Evolutionary conservation across 2,888 invertebrate genomes (phyloP), one percentile per base, ranked within the genome.

Genomic region (Aleiodes testaceus): DNA sequence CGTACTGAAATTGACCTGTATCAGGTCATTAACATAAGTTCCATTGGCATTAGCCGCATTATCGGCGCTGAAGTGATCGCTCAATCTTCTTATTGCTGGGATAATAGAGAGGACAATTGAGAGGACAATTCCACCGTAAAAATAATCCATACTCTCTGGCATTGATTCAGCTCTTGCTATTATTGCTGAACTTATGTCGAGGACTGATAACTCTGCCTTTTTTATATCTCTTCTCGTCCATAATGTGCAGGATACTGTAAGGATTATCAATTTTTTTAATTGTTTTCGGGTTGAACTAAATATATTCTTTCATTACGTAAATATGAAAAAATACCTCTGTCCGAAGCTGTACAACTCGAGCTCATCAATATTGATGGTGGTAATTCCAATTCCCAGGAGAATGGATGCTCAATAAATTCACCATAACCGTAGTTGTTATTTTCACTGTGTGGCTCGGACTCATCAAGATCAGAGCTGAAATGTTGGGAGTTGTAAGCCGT

Each of bases 101-200:
- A 93, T 89, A 68, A 92, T 81, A 6, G 92, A 90, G 16, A 93
- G 84, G 44, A 92, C 79, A 20, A 91, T 84, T 9, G 92, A 91
- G 78, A 92, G 89, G 16, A 89, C 86, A 69, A 93, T 85, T 76
- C 93, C 93, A 68, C 92, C 90, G 81, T 93, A 92, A 79, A 95
- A 92, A 84, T 95, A 95, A 87, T 95, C 95, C 81, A 92, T 91
- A 78, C 92, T 92, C 84, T 95, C 93, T 1, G 93, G 92, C 89
- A 93, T 92, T 18, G 91, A 90, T 80, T 97, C 97, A 2, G 97
- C 97, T 79, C 95, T 93, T 77, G 95, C 94, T 77, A 98, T 97
- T 81, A 98, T 97, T 75, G 94, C 94, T 81, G 97, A 97, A 84
- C 97, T 97, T 80, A 98, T 97, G 88, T 98, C 98, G 72, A 98